These are phyloP conservation scores for Microtus richardsoni DNA, from an alignment of 2,113 vertebrate species.

Conservation along the genomic window DNA sequence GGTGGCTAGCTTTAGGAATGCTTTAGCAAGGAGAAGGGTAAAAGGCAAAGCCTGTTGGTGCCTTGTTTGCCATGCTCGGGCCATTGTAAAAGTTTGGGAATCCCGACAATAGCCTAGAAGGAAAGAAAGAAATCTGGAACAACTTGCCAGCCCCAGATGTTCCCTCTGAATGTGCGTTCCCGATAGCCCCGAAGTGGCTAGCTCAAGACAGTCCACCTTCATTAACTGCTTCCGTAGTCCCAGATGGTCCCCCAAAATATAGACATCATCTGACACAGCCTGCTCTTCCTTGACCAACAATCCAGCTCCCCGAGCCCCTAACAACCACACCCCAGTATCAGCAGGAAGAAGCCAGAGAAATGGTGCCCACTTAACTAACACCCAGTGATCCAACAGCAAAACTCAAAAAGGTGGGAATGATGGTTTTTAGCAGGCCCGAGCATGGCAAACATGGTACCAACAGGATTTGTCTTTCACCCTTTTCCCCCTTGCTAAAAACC, in stretches of 20 bases:
- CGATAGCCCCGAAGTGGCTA: background rate
- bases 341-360: background rate
- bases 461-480: background rate
- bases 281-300: background rate
- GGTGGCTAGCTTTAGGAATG: too few species aligned
- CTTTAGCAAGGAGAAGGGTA: too few species aligned
- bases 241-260: too few species aligned
- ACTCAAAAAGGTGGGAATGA: background rate
- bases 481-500: background rate
- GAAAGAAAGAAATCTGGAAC: background rate
- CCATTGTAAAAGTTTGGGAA: background rate
- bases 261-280: background rate
- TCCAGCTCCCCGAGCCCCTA: background rate
- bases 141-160: background rate
- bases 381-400: background rate
- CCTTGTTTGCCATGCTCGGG: too few species aligned
- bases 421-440: too few species aligned
- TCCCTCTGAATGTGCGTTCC: background rate
- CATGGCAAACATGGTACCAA: background rate
- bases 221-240: too few species aligned
- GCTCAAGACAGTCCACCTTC: background rate
- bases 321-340: background rate
- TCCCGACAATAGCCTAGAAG: background rate
- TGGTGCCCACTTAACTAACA: background rate
- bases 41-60: too few species aligned